Base-by-base conservation (phyloP, 2,888 invertebrate genomes). In the Linnaemya tessellans region DNA sequence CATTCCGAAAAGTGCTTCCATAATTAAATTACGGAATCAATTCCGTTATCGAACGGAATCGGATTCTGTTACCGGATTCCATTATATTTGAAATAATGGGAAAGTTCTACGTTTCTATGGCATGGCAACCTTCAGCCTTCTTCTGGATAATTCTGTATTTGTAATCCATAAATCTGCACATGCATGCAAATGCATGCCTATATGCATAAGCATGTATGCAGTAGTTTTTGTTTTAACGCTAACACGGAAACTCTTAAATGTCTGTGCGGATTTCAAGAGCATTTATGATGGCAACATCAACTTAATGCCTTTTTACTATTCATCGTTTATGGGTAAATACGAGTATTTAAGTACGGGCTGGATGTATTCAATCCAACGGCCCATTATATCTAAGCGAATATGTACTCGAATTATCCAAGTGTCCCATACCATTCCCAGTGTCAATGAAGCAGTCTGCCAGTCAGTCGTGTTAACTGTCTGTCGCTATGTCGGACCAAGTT, bases 271-370 rank as follows among this genome's bases (percentile, higher is more conserved):
- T 62, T 38, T 68, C 9, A 71, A 43, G 22, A 56, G 25, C 67
- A 38, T 58, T 58, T 65, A 71, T 65, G 84, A 35, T 80, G 80
- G 80, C 58, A 75, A 84, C 75, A 80, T 77, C 67, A 58, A 46
- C 67, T 70, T 70, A 46, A 70, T 70, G 62, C 62, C n/a, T 43
- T 68, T 75, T 35, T 54, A 35, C 67, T 75, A 75, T 75, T 64
- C 81, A 81, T 81, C 56, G 75, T 64, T 64, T 62, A 49, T 38
- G 58, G 4, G 43, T 46, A 43, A 25, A 65, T 64, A n/a, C n/a
- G n/a, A n/a, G n/a, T n/a, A 38, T 70, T 35, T 41, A 64, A 64
- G 77, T 41, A 58, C 70, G 58, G 38, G 75, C 56, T 51, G 38
- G 75, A 81, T 68, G 81, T 56, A 49, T 75, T 75, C 54, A 75